phyloP scores from a whole-genome alignment of 2,888 invertebrate species.

The Eulithis testata region DNA sequence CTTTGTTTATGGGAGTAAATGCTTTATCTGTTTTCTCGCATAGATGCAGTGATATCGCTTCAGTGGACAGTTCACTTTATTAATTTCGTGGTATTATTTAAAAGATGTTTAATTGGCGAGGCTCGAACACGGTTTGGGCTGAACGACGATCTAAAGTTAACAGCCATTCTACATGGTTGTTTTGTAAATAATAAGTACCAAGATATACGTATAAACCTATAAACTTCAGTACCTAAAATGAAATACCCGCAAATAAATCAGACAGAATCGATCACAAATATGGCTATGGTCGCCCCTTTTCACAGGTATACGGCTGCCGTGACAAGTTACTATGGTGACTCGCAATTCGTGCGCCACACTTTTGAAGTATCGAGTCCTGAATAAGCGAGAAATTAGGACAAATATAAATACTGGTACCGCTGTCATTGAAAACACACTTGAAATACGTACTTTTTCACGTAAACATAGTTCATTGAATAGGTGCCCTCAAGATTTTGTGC shows the following conservation, averaged over 20 bases:
- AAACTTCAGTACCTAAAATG: constrained; percentile 1
- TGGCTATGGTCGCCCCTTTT: no score
- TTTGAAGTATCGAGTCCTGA: no score
- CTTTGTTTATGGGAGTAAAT: background rate
- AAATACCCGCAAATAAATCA: constrained; percentile 4
- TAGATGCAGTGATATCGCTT: background rate
- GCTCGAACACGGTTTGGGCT: constrained; percentile 32
- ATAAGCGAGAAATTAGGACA: no score
- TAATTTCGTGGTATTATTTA: constrained; percentile 22
- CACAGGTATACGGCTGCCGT: no score
- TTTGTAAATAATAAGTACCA: constrained; percentile 21
- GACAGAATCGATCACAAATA: background rate
- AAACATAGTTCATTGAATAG: background rate
- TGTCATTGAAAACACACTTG: no score
- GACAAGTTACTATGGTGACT: no score
- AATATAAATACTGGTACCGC: no score
- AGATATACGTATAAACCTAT: no score
- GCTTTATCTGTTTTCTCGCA: background rate
- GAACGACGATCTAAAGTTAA: constrained; percentile 23
- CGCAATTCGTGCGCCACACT: no score
- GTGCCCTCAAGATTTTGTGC: background rate
- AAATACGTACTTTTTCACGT: no score
- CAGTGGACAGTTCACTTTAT: constrained; percentile 10
- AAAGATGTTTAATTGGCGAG: constrained; percentile 30
- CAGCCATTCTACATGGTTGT: constrained; percentile 18